phyloP scores from a whole-genome alignment of 2,113 vertebrate species.

The Bothrops jararaca region DNA sequence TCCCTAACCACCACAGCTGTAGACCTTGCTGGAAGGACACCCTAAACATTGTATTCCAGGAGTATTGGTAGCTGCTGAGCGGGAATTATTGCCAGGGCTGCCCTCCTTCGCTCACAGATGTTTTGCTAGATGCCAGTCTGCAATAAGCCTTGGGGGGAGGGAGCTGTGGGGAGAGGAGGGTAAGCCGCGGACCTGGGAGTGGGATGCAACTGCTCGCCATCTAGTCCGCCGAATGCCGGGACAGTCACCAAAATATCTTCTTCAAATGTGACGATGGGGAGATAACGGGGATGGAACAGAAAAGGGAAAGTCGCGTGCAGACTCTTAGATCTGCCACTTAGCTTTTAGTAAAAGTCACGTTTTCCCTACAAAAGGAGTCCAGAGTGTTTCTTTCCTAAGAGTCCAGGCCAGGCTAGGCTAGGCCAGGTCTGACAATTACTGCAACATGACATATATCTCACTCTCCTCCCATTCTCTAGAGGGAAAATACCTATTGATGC shows the following conservation, averaged over 20 bases:
- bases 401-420: background rate
- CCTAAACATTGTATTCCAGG: background rate
- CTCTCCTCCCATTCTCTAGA: background rate
- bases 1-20: background rate
- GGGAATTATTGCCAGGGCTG: too few species aligned
- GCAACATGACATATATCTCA: background rate
- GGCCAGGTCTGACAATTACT: background rate
- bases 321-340: background rate
- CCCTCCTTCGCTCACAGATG: too few species aligned
- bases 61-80: background rate
- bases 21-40: background rate
- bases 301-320: background rate
- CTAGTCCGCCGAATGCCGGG: background rate
- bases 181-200: background rate
- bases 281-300: background rate
- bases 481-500: background rate
- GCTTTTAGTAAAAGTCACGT: background rate
- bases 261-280: background rate
- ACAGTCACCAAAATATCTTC: background rate
- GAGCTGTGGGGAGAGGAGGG: background rate
- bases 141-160: too few species aligned
- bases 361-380: background rate
- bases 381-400: background rate
- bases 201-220: too few species aligned
- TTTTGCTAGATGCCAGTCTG: too few species aligned